Evolutionary conservation across 2,113 vertebrate species (phyloP).

Genomic region (Ptychochromis oligacanthus): DNA sequence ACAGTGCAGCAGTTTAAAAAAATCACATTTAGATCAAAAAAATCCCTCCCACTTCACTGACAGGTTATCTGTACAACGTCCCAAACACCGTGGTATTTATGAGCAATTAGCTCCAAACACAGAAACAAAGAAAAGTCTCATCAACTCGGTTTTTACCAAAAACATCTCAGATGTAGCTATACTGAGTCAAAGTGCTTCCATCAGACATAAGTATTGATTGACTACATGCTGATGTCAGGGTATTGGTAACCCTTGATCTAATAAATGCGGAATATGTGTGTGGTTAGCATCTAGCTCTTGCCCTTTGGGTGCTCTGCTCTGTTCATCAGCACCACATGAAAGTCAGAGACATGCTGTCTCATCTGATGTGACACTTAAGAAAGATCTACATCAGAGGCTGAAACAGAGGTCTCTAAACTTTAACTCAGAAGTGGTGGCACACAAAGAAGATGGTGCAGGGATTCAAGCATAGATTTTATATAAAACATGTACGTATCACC

Average conservation of each 20-base stretch:
- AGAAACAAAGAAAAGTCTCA: too few relatives aligned
- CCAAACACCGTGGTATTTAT: not conserved
- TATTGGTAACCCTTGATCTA: not conserved
- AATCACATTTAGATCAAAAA: not conserved
- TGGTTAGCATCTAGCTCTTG: not conserved
- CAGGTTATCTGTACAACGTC: not conserved
- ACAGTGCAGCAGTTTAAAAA: not conserved
- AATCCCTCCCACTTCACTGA: not conserved
- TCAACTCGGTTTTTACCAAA: not conserved
- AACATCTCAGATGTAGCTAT: not conserved
- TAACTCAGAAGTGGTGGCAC: not conserved
- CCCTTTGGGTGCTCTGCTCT: not conserved
- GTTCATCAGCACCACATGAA: constrained; percentile 22
- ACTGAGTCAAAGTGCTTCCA: not conserved
- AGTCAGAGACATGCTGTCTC: constrained; percentile 6
- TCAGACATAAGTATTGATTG: not conserved
- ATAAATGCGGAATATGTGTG: not conserved
- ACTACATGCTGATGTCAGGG: not conserved
- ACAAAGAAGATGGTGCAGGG: not conserved
- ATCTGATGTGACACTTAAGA: constrained; percentile 43
- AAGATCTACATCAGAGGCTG: constrained; percentile 11
- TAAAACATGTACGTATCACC: not conserved
- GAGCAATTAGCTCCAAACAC: not conserved
- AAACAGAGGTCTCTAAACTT: not conserved
- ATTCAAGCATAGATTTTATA: not conserved